These are phyloP conservation scores for Liopterus haemorrhoidalis DNA, from an alignment of 2,888 invertebrate genomes.

Conservation along the genomic window DNA sequence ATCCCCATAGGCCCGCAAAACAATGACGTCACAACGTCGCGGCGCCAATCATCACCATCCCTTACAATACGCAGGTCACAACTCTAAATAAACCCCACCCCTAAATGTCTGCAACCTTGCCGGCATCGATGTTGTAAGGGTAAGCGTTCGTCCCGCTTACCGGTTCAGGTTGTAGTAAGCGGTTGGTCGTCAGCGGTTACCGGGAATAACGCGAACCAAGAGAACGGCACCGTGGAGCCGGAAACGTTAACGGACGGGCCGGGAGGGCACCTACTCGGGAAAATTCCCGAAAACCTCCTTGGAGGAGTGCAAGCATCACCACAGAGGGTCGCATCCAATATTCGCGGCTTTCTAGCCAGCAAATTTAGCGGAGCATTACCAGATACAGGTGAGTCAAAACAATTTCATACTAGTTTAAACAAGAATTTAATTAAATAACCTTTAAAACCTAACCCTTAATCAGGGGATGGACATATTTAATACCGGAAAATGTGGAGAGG, in stretches of 20 bases:
- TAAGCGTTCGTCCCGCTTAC: not conserved
- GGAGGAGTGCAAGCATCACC: conserved; percentile 62
- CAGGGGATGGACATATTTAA: too few relatives aligned
- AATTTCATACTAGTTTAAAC: too few relatives aligned
- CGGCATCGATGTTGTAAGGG: conserved; percentile 6
- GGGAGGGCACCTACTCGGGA: conserved; percentile 54
- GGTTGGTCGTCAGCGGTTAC: conserved; percentile 16
- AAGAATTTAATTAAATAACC: too few relatives aligned
- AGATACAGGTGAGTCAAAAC: conserved; percentile 62
- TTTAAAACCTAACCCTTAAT: too few relatives aligned
- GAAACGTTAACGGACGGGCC: conserved; percentile 42
- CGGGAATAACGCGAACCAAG: conserved; percentile 9
- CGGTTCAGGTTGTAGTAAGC: conserved; percentile 8
- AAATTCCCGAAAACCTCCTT: conserved; percentile 61
- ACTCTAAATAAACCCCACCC: too few relatives aligned
- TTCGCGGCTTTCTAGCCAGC: conserved; percentile 65
- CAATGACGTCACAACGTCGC: too few relatives aligned
- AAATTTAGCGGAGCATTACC: conserved; percentile 62
- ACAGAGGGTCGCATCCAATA: conserved; percentile 65
- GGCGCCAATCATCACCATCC: too few relatives aligned
- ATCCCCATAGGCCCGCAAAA: too few relatives aligned
- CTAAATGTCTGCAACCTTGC: too few relatives aligned
- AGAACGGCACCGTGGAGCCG: conserved; percentile 43
- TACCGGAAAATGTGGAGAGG: too few relatives aligned
- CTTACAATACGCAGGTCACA: too few relatives aligned